Percentiles rank a stretch among this genome's conserved stretches.
Conservation (phyloP, 2,888 invertebrate genomes). For the Drosophila phalerata region DNA sequence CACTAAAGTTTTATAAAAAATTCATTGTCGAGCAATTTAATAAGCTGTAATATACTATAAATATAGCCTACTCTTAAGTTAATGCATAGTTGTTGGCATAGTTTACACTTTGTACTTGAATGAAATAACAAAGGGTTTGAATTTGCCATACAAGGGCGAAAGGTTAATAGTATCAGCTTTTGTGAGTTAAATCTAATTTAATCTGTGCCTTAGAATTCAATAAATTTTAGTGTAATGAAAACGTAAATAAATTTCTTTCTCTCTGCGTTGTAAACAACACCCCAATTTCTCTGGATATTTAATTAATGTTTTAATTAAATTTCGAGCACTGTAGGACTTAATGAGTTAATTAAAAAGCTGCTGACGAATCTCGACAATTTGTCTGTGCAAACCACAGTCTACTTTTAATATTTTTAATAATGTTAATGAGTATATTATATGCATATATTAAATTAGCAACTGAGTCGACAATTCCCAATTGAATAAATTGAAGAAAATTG, state of each 20-base stretch:
- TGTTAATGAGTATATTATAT: constrained; percentile 39
- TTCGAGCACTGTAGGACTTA: constrained; percentile 6
- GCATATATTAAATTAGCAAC: constrained; percentile 33
- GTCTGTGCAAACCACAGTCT: constrained; percentile 12
- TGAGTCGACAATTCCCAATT: constrained; percentile 8
- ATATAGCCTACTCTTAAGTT: constrained; percentile 3
- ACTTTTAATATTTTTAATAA: constrained; percentile 2
- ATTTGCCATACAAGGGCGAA: neutral
- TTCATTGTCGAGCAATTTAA: constrained; percentile 26
- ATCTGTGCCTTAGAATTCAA: neutral
- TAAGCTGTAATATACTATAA: constrained; percentile 9
- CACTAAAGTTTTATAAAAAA: constrained; percentile 17
- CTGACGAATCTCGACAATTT: constrained; percentile 46
- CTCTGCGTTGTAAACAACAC: neutral
- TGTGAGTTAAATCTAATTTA: neutral
- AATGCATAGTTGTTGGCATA: neutral
- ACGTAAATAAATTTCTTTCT: neutral
- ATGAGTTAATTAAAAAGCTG: constrained; percentile 67
- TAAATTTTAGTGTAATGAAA: constrained; percentile 1
- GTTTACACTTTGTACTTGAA: neutral
- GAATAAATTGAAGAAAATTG: constrained; percentile 4
- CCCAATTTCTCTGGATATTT: constrained; percentile 3
- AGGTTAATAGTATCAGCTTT: neutral
- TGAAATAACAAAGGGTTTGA: neutral
- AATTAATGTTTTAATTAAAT: constrained; percentile 36